These are phyloP conservation scores for Microcaecilia unicolor DNA, from an alignment of 2,797 vertebrate genomes.

Conservation along the genomic window DNA sequence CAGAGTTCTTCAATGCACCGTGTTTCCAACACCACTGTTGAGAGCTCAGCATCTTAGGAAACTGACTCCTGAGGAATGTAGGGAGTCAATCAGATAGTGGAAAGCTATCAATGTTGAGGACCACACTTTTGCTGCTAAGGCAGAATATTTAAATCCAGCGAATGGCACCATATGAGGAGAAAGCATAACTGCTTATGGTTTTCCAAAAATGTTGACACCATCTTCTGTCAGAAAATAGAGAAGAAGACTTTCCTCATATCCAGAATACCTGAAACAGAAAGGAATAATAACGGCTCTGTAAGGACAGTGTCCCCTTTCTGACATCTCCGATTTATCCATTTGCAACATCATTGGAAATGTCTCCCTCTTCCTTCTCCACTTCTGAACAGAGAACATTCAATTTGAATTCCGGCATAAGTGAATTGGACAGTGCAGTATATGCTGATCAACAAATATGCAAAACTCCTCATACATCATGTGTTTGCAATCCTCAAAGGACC, in stretches of 20 bases:
- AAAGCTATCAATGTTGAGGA: constrained; percentile 8
- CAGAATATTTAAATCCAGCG: not conserved
- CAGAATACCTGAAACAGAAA: not conserved
- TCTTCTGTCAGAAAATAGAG: not conserved
- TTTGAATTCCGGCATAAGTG: too few relatives aligned
- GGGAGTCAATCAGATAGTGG: constrained; percentile 40
- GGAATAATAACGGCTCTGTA: not conserved
- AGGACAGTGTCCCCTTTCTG: too few relatives aligned
- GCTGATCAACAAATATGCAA: too few relatives aligned
- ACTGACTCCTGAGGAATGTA: constrained; percentile 21
- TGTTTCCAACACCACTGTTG: constrained; percentile 43
- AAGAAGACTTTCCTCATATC: constrained; percentile 4
- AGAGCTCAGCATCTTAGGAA: constrained; percentile 47
- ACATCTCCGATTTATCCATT: too few relatives aligned
- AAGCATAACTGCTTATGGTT: not conserved
- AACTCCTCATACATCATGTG: too few relatives aligned
- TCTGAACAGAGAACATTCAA: too few relatives aligned
- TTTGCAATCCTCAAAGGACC: too few relatives aligned
- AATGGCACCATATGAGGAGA: not conserved
- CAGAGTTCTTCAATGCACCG: constrained; percentile 55
- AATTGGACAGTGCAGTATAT: too few relatives aligned
- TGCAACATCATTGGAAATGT: too few relatives aligned
- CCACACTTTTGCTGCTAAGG: not conserved
- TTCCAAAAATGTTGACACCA: not conserved
- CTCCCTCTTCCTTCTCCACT: too few relatives aligned